Conservation (phyloP, 1,140 invertebrate species). For the Drosophila bocqueti region DNA sequence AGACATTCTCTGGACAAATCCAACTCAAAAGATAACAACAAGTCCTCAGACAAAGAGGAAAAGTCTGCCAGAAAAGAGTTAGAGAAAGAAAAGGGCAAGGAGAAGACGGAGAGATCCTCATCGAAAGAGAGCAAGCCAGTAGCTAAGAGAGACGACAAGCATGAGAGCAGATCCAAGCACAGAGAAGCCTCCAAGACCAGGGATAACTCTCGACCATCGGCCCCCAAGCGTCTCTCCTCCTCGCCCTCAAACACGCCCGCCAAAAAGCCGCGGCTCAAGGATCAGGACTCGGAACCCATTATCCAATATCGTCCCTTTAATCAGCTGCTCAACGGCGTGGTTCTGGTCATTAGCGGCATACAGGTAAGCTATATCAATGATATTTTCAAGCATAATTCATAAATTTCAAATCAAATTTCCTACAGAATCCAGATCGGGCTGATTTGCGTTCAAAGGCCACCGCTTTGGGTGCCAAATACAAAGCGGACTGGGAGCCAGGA, state of each 20-base stretch:
- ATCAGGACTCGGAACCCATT: slow-evolving; percentile 4
- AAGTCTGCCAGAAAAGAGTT: not conserved
- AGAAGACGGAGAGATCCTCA: not conserved
- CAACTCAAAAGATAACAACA: slow-evolving; percentile 6
- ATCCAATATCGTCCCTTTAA: slow-evolving; percentile 86
- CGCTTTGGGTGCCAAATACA: slow-evolving; percentile 92
- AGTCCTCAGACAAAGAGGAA: slow-evolving; percentile 6
- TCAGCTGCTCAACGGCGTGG: slow-evolving; percentile 88
- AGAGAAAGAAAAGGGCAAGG: not conserved
- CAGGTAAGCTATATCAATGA: slow-evolving; percentile 41
- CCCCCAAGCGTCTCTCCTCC: slow-evolving; percentile 52
- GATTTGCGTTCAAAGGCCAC: slow-evolving; percentile 89
- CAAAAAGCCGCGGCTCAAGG: slow-evolving; percentile 45
- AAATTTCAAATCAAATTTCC: not conserved
- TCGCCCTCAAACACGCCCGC: slow-evolving; percentile 43
- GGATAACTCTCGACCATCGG: slow-evolving; percentile 22
- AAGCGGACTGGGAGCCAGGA: slow-evolving; percentile 71
- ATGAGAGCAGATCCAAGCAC: not conserved
- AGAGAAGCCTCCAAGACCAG: not conserved
- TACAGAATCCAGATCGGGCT: slow-evolving; percentile 90
- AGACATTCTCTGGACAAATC: slow-evolving; percentile 41
- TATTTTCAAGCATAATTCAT: not conserved
- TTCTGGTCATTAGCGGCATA: slow-evolving; percentile 94
- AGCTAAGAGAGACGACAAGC: slow-evolving; percentile 3
- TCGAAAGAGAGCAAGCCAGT: not conserved